Base-by-base conservation (phyloP, 2,888 invertebrate species). In the Phorcus lineatus region DNA sequence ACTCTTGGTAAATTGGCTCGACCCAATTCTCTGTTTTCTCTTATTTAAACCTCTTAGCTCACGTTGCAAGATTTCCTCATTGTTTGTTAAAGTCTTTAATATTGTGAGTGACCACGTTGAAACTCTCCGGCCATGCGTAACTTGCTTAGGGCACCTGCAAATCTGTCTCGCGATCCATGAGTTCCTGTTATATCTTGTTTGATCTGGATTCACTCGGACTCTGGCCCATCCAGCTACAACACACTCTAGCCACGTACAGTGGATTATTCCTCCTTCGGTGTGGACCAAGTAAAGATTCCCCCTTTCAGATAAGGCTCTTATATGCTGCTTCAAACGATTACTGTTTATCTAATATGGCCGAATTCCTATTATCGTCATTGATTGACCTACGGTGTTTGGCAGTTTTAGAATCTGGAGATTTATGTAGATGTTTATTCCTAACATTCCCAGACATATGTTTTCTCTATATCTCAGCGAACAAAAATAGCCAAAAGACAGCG, bases 271-370 rank as follows among this genome's bases (percentile, higher is more conserved):
- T 62, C 28, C 28, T 62, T 62, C 62, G 24, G 28, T 28, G 62
- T 62, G 24, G 62, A 62, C 62, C 28, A 62, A 62, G 28, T 24
- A 62, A 24, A 62, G 62, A 62, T 62, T 62, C n/a, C 17, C 62
- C 62, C 62, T 62, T 62, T 62, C 24, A 62, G 62, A 62, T 62
- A 62, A 62, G 24, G 62, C 62, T 62, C 62, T 62, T 62, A 62
- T 62, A 28, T 62, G 62, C 22, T 62, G 62, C 24, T 62, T 62
- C 62, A 62, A 62, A 62, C 24, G 62, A 62, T 62, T 62, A 62
- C 24, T 62, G 62, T 62, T 62, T 62, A 62, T 62, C 17, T 24
- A 62, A 62, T 62, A 24, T 28, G 13, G 24, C 62, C 24, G 62
- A 28, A 62, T 22, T 28, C 62, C 2, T 62, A n/a, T 62, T 24